A percentile compares a stretch with the other conserved stretches of the same genome.
These are phyloP conservation scores for Lithobates pipiens DNA, from an alignment of 2,797 vertebrate species.

Conservation along the genomic window DNA sequence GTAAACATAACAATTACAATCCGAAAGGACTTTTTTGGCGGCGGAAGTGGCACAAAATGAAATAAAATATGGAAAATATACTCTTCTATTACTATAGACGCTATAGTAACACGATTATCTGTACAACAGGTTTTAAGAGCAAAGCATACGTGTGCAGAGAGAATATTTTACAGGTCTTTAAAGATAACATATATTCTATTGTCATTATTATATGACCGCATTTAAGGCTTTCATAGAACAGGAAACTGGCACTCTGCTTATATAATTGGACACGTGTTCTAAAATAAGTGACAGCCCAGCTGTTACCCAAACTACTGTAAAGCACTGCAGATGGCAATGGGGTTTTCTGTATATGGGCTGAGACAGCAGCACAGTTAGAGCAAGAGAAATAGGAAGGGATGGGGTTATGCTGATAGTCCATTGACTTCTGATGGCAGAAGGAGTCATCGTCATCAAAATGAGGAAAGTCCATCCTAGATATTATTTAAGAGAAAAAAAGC, in stretches of 20 bases:
- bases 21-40: conserved; percentile 2
- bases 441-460: not conserved
- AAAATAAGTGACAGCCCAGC: conserved; percentile 3
- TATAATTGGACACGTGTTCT: not conserved
- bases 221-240: conserved; percentile 9
- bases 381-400: not conserved
- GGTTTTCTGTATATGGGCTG: not conserved
- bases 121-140: conserved; percentile 9
- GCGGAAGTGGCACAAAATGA: conserved; percentile 1
- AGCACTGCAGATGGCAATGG: conserved; percentile 6
- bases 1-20: conserved; percentile 29
- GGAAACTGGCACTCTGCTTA: conserved; percentile 8
- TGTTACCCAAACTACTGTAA: conserved; percentile 14
- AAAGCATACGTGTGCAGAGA: not conserved
- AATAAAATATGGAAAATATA: conserved; percentile 25
- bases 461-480: conserved; percentile 49
- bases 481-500: conserved; percentile 85
- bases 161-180: conserved; percentile 7
- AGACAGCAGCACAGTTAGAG: not conserved
- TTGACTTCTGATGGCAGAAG: conserved; percentile 22
- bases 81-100: conserved; percentile 14
- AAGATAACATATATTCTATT: conserved; percentile 4
- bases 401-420: not conserved
- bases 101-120: conserved; percentile 2
- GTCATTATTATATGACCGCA: not conserved